Percentiles rank a stretch among this genome's conserved stretches.
Evolutionary conservation across 2,888 invertebrate species (phyloP).

Genomic region (Limnephilus auricula): DNA sequence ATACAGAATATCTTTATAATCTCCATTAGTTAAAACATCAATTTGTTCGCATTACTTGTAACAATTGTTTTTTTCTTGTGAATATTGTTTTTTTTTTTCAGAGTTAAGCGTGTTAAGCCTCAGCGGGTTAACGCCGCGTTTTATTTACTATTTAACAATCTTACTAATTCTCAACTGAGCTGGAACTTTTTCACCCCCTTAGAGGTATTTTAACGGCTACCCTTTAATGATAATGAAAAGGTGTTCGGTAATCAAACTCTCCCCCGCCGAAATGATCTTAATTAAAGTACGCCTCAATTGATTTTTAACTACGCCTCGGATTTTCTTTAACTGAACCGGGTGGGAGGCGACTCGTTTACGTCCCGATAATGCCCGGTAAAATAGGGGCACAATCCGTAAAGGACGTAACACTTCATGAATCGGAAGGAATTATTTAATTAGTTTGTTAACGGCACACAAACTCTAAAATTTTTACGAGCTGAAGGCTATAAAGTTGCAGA

Average conservation of each 20-base stretch:
- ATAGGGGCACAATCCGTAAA: not conserved
- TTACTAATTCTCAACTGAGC: not conserved
- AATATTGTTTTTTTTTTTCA: no score
- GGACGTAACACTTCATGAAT: not conserved
- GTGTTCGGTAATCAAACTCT: conserved; percentile 16
- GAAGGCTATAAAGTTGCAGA: no score
- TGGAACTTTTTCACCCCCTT: conserved; percentile 22
- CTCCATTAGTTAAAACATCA: no score
- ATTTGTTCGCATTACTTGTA: no score
- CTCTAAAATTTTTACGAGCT: no score
- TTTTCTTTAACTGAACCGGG: conserved; percentile 18
- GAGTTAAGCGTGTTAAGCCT: not conserved
- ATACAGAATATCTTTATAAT: no score
- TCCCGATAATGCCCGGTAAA: conserved; percentile 2
- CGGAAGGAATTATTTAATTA: not conserved
- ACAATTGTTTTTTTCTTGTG: no score
- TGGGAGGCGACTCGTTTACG: not conserved
- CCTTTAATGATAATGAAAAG: conserved; percentile 8
- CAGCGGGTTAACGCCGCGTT: not conserved
- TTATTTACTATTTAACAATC: not conserved
- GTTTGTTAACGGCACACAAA: not conserved
- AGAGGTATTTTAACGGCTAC: conserved; percentile 8
- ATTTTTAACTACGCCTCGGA: conserved; percentile 37
- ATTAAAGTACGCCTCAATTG: conserved; percentile 27
- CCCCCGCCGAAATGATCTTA: conserved; percentile 22